A percentile compares a stretch with the other conserved stretches of the same genome.
These are phyloP conservation scores for Pentalonia nigronervosa DNA, from an alignment of 1,140 invertebrate genomes.

Conservation along the genomic window DNA sequence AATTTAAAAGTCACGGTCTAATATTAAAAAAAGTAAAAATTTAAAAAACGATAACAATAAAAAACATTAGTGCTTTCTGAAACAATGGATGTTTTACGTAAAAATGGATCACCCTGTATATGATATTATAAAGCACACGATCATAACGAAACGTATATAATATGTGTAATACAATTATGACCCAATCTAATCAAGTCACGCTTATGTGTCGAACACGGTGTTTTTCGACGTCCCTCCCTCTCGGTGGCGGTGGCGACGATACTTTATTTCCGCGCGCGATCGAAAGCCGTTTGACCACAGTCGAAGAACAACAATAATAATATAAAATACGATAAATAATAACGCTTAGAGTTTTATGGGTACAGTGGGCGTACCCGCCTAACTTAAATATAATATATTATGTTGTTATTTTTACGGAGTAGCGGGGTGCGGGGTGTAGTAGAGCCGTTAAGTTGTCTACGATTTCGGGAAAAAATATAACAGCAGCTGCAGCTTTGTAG, in stretches of 20 bases:
- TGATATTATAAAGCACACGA: not conserved
- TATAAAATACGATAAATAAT: constrained; percentile 9
- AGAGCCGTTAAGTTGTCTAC: not conserved
- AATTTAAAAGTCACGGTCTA: not conserved
- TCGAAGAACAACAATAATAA: not conserved
- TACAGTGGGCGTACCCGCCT: not conserved
- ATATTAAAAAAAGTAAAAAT: too few species aligned
- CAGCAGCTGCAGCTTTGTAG: not conserved
- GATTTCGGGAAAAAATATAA: not conserved
- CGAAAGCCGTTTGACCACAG: not conserved
- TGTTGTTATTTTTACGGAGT: not conserved
- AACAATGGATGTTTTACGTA: not conserved
- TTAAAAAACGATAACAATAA: too few species aligned
- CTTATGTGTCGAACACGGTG: not conserved
- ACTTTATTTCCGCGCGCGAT: not conserved
- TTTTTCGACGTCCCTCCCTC: not conserved
- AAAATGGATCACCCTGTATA: not conserved
- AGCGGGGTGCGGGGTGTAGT: not conserved
- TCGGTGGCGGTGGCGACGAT: not conserved
- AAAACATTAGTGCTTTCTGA: not conserved
- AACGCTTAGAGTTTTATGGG: not conserved
- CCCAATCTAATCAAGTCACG: constrained; percentile 12
- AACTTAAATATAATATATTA: not conserved
- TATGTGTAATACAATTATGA: not conserved
- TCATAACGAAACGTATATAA: not conserved